Percentiles rank a stretch among this genome's conserved stretches.
These are phyloP conservation scores for Mythimna loreyi DNA, from an alignment of 2,888 invertebrate genomes.

Conservation along the genomic window DNA sequence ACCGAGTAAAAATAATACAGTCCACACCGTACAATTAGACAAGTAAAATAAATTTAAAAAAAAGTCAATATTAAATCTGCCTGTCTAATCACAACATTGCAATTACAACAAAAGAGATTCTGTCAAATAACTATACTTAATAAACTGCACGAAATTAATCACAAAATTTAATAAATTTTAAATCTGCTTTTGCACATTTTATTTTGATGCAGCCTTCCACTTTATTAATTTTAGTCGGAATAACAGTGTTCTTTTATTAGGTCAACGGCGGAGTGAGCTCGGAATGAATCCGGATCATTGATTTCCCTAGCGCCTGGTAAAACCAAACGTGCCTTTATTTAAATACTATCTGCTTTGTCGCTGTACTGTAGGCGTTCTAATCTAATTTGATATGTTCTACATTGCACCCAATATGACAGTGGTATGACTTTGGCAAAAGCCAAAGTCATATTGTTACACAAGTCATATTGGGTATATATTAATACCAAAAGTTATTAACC, in stretches of 20 bases:
- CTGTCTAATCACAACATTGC: background rate
- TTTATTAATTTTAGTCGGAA: conserved; percentile 77
- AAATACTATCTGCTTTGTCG: conserved; percentile 69
- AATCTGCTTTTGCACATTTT: conserved; percentile 46
- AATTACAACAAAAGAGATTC: background rate
- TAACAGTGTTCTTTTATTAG: conserved; percentile 76
- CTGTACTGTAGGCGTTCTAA: conserved; percentile 39
- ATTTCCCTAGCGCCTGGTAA: conserved; percentile 87
- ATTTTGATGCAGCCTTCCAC: conserved; percentile 52
- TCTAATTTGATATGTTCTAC: conserved; percentile 26
- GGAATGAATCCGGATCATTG: conserved; percentile 80
- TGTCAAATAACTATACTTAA: background rate
- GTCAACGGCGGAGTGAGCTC: conserved; percentile 70
- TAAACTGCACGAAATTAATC: conserved; percentile 22
- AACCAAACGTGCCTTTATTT: conserved; percentile 80
- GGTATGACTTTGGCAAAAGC: background rate
- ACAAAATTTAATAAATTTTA: conserved; percentile 16
- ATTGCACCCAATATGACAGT: conserved; percentile 28
- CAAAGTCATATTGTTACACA: too few relatives aligned
- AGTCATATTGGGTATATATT: too few relatives aligned
- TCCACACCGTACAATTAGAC: too few relatives aligned
- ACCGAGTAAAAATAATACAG: too few relatives aligned
- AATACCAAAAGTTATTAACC: too few relatives aligned
- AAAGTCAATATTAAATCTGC: background rate
- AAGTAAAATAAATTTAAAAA: too few relatives aligned